Percentiles rank a stretch among this genome's conserved stretches.
Conservation (phyloP, 53 echinoderm and acorn worm species). For the Holothuria leucospilota region DNA sequence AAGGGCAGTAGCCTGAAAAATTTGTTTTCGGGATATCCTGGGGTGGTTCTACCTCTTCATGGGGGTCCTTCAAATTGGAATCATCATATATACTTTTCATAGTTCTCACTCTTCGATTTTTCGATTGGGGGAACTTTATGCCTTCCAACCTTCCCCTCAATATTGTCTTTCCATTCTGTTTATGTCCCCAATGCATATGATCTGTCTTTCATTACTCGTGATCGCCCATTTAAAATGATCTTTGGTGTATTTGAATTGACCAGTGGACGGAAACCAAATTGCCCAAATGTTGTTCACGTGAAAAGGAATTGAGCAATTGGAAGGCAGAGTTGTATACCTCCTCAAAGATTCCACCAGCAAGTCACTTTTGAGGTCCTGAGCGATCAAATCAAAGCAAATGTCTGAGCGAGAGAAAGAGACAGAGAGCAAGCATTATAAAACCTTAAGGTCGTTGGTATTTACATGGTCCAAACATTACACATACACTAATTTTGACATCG, state of each 20-base stretch:
- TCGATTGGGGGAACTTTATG: background rate
- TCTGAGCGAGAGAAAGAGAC: constrained; percentile 48
- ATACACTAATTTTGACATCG: too few relatives aligned
- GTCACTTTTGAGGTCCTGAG: constrained; percentile 62
- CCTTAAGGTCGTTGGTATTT: too few relatives aligned
- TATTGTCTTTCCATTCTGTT: constrained; percentile 74
- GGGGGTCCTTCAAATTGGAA: too few relatives aligned
- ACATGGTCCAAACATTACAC: too few relatives aligned
- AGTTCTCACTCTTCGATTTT: too few relatives aligned
- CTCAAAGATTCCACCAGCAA: constrained; percentile 83
- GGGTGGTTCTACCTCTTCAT: too few relatives aligned
- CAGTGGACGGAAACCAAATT: background rate
- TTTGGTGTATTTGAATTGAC: constrained; percentile 53
- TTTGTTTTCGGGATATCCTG: too few relatives aligned
- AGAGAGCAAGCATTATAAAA: too few relatives aligned
- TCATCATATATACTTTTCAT: too few relatives aligned
- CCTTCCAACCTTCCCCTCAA: too few relatives aligned
- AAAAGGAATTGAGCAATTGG: constrained; percentile 60
- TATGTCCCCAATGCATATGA: constrained; percentile 83
- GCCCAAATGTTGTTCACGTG: constrained; percentile 50
- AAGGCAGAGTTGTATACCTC: constrained; percentile 43
- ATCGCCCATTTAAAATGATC: constrained; percentile 77
- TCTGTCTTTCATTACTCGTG: constrained; percentile 15
- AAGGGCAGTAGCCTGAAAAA: too few relatives aligned
- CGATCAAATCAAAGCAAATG: constrained; percentile 74